Evolutionary conservation across 2,113 vertebrate species (phyloP), one percentile per base, ranked within the genome.

Genomic region (Phaethon lepturus): DNA sequence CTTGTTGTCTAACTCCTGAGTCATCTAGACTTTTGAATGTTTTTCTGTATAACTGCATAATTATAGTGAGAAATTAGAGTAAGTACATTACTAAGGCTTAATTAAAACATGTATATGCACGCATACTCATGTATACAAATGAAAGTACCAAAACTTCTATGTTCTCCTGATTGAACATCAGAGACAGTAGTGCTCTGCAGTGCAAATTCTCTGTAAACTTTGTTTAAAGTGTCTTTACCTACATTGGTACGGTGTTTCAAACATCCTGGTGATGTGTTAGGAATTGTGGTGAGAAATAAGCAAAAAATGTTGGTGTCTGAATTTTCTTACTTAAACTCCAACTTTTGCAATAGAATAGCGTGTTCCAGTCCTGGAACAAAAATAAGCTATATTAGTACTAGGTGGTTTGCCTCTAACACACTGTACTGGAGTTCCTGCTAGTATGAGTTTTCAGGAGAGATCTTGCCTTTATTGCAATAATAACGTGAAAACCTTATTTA

Each of bases 1-100:
- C 86, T 94, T 88, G 9, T 55, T 68, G 60, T 94, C 10, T 11
- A 78, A 93, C 35, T 89, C 74, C 60, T 94, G 90, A 96, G 84
- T 95, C 86, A 94, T 94, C 81, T 60, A 50, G 58, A 18, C 53
- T 96, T 95, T 25, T 68, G 44, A 88, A 74, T 81, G 28, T 19
- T 86, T 94, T 91, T 79, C 80, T 96, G 17, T 47, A 9, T 91
- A 66, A 74, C 38, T 79, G 38, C 74, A 47, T 92, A 94, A 88
- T 94, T 90, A 78, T 17, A 87, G 38, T 8, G 53, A 94, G 67
- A 88, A 97, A 94, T 92, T 59, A 59, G 55, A 69, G 29, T 47
- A 90, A 93, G 52, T 71, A 33, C 40, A 56, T 94, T 85, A 87
- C 85, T 93, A 94, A 91, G 81, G 62, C 81, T 88, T 90, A 90